Evolutionary conservation across 2,113 vertebrate genomes (phyloP).

Genomic region (Anolis sagrei): DNA sequence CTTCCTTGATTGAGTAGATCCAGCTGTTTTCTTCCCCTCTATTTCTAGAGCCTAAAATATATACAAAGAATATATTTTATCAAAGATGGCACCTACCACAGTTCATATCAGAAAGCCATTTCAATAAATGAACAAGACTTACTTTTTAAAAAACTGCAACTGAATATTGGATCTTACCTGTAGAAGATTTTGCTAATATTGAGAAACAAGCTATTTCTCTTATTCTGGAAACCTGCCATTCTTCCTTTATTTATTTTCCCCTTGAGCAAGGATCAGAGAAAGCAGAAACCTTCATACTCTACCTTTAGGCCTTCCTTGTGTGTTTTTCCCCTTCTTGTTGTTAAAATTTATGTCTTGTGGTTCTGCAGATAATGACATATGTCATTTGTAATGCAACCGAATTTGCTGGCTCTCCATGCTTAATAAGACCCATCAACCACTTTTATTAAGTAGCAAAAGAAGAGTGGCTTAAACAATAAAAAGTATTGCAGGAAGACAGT

Average conservation of each 20-base stretch:
- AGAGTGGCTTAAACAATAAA: constrained; percentile 5
- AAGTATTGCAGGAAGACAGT: not conserved
- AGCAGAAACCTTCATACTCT: constrained; percentile 65
- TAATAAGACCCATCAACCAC: constrained; percentile 65
- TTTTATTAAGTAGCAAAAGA: constrained; percentile 47
- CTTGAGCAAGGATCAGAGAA: constrained; percentile 63
- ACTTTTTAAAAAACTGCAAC: not conserved
- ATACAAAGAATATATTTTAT: not conserved
- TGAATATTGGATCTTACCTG: constrained; percentile 42
- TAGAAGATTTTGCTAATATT: constrained; percentile 48
- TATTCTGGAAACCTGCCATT: constrained; percentile 60
- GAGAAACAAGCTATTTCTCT: constrained; percentile 36
- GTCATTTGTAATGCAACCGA: constrained; percentile 69
- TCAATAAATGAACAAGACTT: constrained; percentile 17
- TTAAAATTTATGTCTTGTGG: constrained; percentile 67
- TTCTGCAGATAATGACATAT: constrained; percentile 69
- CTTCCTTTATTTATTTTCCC: constrained; percentile 58
- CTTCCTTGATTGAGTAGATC: no score
- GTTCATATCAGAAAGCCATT: not conserved
- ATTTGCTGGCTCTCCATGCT: constrained; percentile 63
- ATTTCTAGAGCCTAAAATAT: not conserved
- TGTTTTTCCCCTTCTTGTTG: constrained; percentile 59
- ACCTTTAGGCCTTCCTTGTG: constrained; percentile 71
- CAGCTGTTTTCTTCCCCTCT: no score
- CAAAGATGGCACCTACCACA: not conserved